Evolutionary conservation across 2,888 invertebrate species (phyloP).

Genomic region (Noctua comes): DNA sequence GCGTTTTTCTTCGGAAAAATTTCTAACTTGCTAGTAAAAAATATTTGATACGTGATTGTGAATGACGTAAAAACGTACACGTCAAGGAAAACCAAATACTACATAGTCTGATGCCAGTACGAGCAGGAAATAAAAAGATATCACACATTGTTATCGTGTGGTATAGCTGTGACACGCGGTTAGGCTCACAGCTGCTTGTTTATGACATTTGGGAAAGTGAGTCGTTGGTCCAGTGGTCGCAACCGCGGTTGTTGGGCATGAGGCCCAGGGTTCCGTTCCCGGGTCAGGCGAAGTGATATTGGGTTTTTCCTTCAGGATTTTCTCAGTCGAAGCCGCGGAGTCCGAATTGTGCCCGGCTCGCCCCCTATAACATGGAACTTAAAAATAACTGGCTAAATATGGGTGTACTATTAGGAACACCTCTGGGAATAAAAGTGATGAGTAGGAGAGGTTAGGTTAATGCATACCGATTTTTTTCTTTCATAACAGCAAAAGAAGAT

Average conservation of each 20-base stretch:
- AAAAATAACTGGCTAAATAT: too few species aligned
- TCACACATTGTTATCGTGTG: not conserved
- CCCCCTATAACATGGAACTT: too few species aligned
- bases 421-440: too few species aligned
- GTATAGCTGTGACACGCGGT: not conserved
- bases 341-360: too few species aligned
- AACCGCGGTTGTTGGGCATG: too few species aligned
- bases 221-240: not conserved
- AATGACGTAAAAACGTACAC: conserved; percentile 1
- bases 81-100: not conserved
- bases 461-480: not conserved
- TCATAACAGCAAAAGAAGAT: not conserved
- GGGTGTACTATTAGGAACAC: too few species aligned
- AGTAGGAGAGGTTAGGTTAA: not conserved
- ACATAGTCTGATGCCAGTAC: not conserved
- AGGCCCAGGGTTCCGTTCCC: too few species aligned
- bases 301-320: too few species aligned
- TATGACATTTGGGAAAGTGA: not conserved
- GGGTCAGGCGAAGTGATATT: too few species aligned
- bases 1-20: not conserved
- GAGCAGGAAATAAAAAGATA: not conserved
- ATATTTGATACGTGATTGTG: not conserved
- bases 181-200: not conserved
- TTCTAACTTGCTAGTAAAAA: not conserved
- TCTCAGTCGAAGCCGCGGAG: too few species aligned